These are phyloP conservation scores for Oreochromis tanganicae DNA, from an alignment of 2,113 vertebrate species.

Conservation along the genomic window DNA sequence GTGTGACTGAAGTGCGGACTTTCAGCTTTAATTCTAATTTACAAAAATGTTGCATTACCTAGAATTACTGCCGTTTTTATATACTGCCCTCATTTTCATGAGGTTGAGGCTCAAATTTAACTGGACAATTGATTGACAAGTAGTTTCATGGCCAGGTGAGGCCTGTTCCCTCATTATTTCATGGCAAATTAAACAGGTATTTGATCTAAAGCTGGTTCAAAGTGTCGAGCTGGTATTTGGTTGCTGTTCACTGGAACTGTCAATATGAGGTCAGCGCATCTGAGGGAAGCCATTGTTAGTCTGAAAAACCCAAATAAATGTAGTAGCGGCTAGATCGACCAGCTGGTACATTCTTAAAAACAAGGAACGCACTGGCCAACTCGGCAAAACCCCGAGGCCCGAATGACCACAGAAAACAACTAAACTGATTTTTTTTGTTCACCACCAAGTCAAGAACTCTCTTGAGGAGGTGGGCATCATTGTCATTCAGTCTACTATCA, in stretches of 20 bases:
- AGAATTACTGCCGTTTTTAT: background rate
- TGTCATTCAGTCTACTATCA: background rate
- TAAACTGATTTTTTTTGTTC: background rate
- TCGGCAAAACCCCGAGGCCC: background rate
- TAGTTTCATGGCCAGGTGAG: background rate
- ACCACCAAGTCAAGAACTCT: background rate
- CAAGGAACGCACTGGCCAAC: background rate
- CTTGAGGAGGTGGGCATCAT: background rate
- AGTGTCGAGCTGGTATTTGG: background rate
- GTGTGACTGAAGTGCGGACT: background rate
- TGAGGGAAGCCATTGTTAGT: background rate
- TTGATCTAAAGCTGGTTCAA: background rate
- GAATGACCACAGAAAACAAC: accelerated
- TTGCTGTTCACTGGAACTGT: background rate
- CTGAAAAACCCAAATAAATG: background rate
- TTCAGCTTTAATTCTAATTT: background rate
- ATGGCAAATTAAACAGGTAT: background rate
- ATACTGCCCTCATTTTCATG: background rate
- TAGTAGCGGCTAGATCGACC: accelerated
- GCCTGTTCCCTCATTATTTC: background rate
- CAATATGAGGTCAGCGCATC: background rate
- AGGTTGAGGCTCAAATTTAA: background rate
- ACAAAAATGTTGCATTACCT: background rate
- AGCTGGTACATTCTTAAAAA: background rate
- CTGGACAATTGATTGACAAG: background rate